Conservation (phyloP, 2,113 vertebrate genomes). For the Eublepharis macularius region DNA sequence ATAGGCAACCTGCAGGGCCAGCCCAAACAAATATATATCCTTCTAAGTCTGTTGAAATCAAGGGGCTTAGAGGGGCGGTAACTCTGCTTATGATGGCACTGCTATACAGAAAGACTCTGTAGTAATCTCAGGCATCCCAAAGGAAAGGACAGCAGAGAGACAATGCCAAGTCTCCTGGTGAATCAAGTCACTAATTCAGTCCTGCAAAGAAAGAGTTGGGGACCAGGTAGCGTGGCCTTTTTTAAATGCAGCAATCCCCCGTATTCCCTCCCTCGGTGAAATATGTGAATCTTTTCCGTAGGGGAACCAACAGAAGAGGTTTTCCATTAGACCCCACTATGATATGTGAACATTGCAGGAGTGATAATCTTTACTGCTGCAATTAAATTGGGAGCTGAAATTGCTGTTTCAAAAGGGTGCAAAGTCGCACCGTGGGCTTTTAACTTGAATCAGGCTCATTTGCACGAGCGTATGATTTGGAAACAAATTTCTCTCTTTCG, state of each 20-base stretch:
- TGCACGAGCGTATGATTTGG: not conserved
- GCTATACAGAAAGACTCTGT: not conserved
- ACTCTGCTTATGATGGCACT: too few relatives aligned
- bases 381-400: not conserved
- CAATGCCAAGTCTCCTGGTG: not conserved
- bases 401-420: not conserved
- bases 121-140: not conserved
- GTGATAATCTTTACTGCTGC: not conserved
- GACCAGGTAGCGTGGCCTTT: not conserved
- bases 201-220: not conserved
- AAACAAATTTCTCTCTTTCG: not conserved
- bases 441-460: conserved; percentile 3
- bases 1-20: not conserved
- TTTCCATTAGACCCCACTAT: not conserved
- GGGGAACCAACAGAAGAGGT: not conserved
- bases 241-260: not conserved
- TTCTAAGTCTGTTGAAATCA: too few relatives aligned
- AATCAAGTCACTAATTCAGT: not conserved
- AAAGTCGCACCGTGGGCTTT: not conserved
- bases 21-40: too few relatives aligned
- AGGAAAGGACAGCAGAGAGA: not conserved
- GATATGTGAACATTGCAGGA: not conserved
- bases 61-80: too few relatives aligned
- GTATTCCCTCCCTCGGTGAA: not conserved
- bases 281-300: not conserved